Conservation (phyloP, 2,113 vertebrate species). For the Tringa solitaria region DNA sequence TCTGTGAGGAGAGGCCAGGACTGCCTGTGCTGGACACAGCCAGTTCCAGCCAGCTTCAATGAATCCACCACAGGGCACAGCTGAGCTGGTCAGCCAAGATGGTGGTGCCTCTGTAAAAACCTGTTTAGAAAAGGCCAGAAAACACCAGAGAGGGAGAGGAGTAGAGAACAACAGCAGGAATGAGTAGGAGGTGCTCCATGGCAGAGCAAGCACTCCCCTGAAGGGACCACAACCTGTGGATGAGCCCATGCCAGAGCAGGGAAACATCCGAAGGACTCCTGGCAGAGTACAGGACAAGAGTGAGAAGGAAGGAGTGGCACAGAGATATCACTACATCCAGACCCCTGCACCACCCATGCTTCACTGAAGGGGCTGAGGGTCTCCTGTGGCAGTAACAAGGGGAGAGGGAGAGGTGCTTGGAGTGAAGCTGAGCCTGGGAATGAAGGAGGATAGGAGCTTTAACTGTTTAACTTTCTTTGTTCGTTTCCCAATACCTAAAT, state of each 20-base stretch:
- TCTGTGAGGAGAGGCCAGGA: neutral
- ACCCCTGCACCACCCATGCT: neutral
- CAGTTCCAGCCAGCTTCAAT: neutral
- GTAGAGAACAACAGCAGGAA: fast-evolving
- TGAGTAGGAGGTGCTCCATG: neutral
- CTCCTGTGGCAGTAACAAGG: fast-evolving
- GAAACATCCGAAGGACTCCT: neutral
- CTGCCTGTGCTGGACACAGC: neutral
- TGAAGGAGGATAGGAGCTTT: neutral
- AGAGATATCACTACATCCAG: neutral
- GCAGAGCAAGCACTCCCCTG: neutral
- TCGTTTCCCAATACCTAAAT: neutral
- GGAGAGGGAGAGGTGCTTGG: neutral
- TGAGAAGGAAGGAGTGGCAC: neutral
- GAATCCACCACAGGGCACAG: neutral
- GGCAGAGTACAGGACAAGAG: neutral
- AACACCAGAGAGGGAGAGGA: neutral
- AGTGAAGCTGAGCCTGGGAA: neutral
- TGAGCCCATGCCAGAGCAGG: neutral
- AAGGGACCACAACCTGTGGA: neutral
- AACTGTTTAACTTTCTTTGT: neutral
- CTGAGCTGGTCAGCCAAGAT: neutral
- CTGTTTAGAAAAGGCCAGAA: neutral
- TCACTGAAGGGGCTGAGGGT: neutral
- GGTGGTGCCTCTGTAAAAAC: neutral